These are phyloP conservation scores for Holocentrus rufus DNA, from an alignment of 2,797 vertebrate genomes.

Conservation along the genomic window DNA sequence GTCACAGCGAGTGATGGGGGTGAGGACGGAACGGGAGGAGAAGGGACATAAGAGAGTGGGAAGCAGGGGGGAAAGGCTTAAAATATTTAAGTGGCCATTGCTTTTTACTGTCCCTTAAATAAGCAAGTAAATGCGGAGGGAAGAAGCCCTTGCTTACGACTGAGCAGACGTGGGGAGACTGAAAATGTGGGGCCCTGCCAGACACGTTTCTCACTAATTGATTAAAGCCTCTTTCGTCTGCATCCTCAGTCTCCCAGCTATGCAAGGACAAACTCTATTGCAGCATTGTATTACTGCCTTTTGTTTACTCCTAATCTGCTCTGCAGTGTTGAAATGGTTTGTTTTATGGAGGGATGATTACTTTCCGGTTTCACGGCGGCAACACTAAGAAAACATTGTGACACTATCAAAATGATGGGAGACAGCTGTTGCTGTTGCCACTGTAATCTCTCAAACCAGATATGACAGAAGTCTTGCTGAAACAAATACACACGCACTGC, in stretches of 20 bases:
- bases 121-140: slow-evolving; percentile 60
- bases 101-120: slow-evolving; percentile 62
- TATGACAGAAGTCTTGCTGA: slow-evolving; percentile 37
- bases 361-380: slow-evolving; percentile 10
- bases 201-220: slow-evolving; percentile 68
- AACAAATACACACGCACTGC: slow-evolving; percentile 20
- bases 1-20: slow-evolving; percentile 17
- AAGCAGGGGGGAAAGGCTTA: slow-evolving; percentile 37
- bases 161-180: slow-evolving; percentile 44
- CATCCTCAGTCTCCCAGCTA: slow-evolving; percentile 45
- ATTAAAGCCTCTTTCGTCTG: slow-evolving; percentile 66
- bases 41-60: slow-evolving; percentile 1
- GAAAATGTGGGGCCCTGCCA: slow-evolving; percentile 59
- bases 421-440: slow-evolving; percentile 15
- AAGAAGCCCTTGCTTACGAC: neutral
- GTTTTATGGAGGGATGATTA: slow-evolving; percentile 20
- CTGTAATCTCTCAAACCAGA: slow-evolving; percentile 45
- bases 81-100: slow-evolving; percentile 62
- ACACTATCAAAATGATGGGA: slow-evolving; percentile 14
- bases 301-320: slow-evolving; percentile 50
- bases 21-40: neutral
- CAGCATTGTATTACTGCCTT: slow-evolving; percentile 37
- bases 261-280: slow-evolving; percentile 47
- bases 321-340: slow-evolving; percentile 37
- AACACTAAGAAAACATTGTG: slow-evolving; percentile 4